Evolutionary conservation across 2,888 invertebrate species (phyloP), one percentile per base, ranked within the genome.

Genomic region (Busseola fusca): DNA sequence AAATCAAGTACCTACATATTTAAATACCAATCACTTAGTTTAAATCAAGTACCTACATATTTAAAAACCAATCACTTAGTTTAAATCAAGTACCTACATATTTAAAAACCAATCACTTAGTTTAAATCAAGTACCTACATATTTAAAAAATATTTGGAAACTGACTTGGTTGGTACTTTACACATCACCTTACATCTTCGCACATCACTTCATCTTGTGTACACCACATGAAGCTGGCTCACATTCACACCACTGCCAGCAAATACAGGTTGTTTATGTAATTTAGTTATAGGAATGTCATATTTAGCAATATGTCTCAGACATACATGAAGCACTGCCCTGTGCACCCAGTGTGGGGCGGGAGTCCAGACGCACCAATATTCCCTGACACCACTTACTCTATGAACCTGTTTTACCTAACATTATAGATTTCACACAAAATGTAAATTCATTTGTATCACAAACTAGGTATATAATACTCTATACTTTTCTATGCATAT

Each of bases 391-490:
- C 57, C 21, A 40, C 50, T 85, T 87, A 84, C 71, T 68, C 81
- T 87, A 83, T 76, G 64, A 86, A 86, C 82, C 80, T 84, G 82
- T 88, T 88, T 90, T 81, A 87, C 83, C 87, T 90, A 91, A 83
- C 86, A 88, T 90, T 91, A 90, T 92, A 93, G 88, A 92, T 87
- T 88, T 88, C 88, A 91, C 92, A 92, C 93, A 93, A 93, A 92
- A 91, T 94, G 94, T 95, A 95, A 95, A 95, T 94, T 95, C 95
- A 93, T 93, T 87, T 74, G 87, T 95, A 95, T 95, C 95, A 95
- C 95, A 95, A 95, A 94, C 94, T 95, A 94, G 88, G 90, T 93
- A 92, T 91, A 91, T 91, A 88, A 90, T 93, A 93, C 89, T 92
- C 92, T 94, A 93, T 93, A 91, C 88, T 88, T 91, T 85, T 91